Base-by-base conservation (phyloP, 2,113 vertebrate species). In the Petrocephalus zakoni region DNA sequence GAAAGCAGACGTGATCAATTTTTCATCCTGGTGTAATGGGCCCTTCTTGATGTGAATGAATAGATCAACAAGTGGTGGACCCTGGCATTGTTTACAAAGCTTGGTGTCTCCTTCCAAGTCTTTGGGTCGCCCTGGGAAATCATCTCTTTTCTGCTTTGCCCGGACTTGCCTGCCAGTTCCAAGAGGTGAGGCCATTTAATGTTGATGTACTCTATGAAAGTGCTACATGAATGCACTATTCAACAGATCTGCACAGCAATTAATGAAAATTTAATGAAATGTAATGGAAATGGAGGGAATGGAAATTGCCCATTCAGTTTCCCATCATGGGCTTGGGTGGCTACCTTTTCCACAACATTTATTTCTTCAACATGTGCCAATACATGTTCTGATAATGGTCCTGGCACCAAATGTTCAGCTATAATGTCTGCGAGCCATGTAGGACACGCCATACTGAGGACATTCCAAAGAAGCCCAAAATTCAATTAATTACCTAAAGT, bases 251-350 rank as follows among this genome's bases (percentile, higher is more conserved):
- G 81, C 46, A 83, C 42, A 49, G 81, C 42, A 83, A n/a, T 49
- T 47, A 49, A 83, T 83, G 81, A 83, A 83, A 83, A n/a, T 83
- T 83, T 83, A 83, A 83, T 83, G 81, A 83, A 83, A 49, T 83
- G 49, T 49, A 83, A 83, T 83, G 81, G 46, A 82, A 82, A 10
- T 82, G 78, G 78, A 21, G 8, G 34, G 78, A 82, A 82, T 82
- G 37, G 46, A 83, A 83, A 83, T 83, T 17, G 22, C 21, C 81
- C 81, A 47, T 83, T 49, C 42, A 47, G 3, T 83, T 83, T 83
- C 21, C 81, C 46, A 49, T 49, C 81, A 83, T 83, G 37, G 42
- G 81, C 46, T 47, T 49, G 42, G 37, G 15, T 42, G 37, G 9
- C 42, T 83, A 83, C 46, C 81, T 83, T 83, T 22, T 49, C 42